Conservation (phyloP, 2,797 vertebrate species). For the Danionella dracula region DNA sequence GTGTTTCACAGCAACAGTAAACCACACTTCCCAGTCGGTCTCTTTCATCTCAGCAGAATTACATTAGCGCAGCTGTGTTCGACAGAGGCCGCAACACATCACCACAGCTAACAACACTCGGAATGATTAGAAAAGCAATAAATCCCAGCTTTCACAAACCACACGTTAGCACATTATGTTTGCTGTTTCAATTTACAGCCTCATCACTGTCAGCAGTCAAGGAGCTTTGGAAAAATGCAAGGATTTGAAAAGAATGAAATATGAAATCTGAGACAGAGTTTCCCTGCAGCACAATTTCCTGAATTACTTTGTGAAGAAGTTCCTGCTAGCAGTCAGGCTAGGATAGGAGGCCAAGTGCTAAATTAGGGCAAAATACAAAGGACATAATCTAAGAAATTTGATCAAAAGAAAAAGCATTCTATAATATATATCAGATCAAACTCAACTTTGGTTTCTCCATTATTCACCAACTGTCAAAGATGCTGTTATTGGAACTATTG, state of each 20-base stretch:
- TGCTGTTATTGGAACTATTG: too few species aligned
- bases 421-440: too few species aligned
- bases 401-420: too few species aligned
- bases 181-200: slow-evolving; percentile 11
- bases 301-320: slow-evolving; percentile 13
- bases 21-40: slow-evolving; percentile 49
- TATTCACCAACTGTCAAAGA: too few species aligned
- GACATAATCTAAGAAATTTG: too few species aligned
- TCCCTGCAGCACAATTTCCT: not conserved
- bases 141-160: slow-evolving; percentile 39
- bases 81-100: slow-evolving; percentile 51
- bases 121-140: slow-evolving; percentile 48
- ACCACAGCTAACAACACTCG: slow-evolving; percentile 42
- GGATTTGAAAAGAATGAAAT: not conserved
- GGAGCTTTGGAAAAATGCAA: slow-evolving; percentile 1
- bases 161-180: slow-evolving; percentile 38
- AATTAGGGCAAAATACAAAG: too few species aligned
- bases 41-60: slow-evolving; percentile 65
- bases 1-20: slow-evolving; percentile 54
- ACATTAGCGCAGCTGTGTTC: slow-evolving; percentile 56
- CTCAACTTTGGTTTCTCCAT: too few species aligned
- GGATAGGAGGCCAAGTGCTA: too few species aligned
- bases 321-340: slow-evolving; percentile 40
- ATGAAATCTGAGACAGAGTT: not conserved
- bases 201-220: slow-evolving; percentile 14